Evolutionary conservation across 1,140 invertebrate species (phyloP).

Genomic region (Cotesia chilonis): DNA sequence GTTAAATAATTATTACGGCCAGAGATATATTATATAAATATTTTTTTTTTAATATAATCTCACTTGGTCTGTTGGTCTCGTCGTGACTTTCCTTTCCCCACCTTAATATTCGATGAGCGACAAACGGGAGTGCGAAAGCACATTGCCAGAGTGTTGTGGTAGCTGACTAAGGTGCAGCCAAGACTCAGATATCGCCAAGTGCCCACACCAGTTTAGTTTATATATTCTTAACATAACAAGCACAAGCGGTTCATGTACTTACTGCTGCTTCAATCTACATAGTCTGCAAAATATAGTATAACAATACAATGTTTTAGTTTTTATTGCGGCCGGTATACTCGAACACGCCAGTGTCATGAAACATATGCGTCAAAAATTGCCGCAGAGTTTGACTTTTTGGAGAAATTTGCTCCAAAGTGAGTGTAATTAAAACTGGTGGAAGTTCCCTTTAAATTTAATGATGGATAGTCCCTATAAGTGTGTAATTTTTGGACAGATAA

Average conservation of each 20-base stretch:
- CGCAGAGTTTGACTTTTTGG: too few relatives aligned
- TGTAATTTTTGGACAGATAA: too few relatives aligned
- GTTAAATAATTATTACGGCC: too few relatives aligned
- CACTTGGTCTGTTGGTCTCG: background rate
- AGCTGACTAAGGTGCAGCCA: slow-evolving; percentile 36
- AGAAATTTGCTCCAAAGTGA: too few relatives aligned
- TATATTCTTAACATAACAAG: slow-evolving; percentile 20
- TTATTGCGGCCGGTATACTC: too few relatives aligned
- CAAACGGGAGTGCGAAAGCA: slow-evolving; percentile 44
- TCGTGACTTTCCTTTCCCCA: background rate
- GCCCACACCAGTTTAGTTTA: slow-evolving; percentile 15
- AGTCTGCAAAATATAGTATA: too few relatives aligned
- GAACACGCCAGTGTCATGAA: too few relatives aligned
- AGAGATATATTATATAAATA: background rate
- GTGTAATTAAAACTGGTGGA: too few relatives aligned
- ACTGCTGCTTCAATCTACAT: slow-evolving; percentile 25
- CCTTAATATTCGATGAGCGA: slow-evolving; percentile 34
- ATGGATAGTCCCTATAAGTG: too few relatives aligned
- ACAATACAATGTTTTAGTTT: too few relatives aligned
- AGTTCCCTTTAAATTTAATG: too few relatives aligned
- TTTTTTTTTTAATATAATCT: background rate
- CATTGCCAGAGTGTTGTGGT: slow-evolving; percentile 40
- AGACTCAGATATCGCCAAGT: slow-evolving; percentile 38
- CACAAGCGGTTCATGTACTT: slow-evolving; percentile 46
- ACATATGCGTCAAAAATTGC: too few relatives aligned